Conservation (phyloP, 2,113 vertebrate species). For the Anoplopoma fimbria region DNA sequence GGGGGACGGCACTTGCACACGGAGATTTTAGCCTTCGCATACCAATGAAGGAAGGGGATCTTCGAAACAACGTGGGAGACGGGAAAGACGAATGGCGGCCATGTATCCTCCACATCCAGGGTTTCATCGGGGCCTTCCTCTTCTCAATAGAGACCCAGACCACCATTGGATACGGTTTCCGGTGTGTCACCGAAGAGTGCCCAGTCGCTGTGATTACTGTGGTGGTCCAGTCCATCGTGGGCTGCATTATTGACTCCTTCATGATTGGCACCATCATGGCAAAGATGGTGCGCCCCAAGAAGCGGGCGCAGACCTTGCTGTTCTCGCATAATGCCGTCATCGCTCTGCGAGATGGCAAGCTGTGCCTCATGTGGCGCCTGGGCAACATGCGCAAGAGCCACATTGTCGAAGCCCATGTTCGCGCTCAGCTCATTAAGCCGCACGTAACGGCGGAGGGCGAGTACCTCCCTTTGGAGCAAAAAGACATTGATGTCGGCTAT, state of each 20-base stretch:
- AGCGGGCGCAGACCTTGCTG: slow-evolving; percentile 92
- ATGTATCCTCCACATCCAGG: slow-evolving; percentile 91
- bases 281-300: slow-evolving; percentile 97
- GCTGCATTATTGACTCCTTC: slow-evolving; percentile 95
- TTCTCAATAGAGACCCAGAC: slow-evolving; percentile 86
- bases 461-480: slow-evolving; percentile 87
- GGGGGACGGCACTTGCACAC: slow-evolving; percentile 92
- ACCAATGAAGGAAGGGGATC: slow-evolving; percentile 46
- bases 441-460: slow-evolving; percentile 95
- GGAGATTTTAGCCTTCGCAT: slow-evolving; percentile 87
- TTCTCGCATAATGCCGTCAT: slow-evolving; percentile 94
- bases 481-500: slow-evolving; percentile 81
- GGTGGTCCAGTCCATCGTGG: slow-evolving; percentile 83
- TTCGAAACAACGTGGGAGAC: slow-evolving; percentile 15
- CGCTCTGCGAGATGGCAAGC: slow-evolving; percentile 90
- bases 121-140: slow-evolving; percentile 82
- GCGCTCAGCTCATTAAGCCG: slow-evolving; percentile 94
- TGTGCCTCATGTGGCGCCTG: slow-evolving; percentile 96
- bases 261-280: slow-evolving; percentile 98
- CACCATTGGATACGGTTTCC: slow-evolving; percentile 84
- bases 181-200: slow-evolving; percentile 83
- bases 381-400: slow-evolving; percentile 96
- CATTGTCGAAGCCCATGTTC: slow-evolving; percentile 95
- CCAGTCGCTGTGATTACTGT: slow-evolving; percentile 78
- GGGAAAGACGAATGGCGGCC: slow-evolving; percentile 81